Evolutionary conservation across 2,888 invertebrate species (phyloP), one percentile per base, ranked within the genome.

Genomic region (Isotomurus palustris): DNA sequence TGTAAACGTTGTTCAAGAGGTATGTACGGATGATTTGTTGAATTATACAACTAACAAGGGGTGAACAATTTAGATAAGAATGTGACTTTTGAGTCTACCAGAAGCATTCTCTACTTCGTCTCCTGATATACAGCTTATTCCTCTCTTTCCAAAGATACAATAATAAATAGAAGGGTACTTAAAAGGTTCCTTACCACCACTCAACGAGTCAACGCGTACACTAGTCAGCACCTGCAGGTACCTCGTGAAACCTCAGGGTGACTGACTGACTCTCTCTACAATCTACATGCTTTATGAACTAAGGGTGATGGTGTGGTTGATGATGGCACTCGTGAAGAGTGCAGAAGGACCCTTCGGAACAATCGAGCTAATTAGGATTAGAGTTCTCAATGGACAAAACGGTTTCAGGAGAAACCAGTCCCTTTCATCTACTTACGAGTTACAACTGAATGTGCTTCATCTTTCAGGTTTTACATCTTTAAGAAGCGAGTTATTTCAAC

Each of bases 141-240:
- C n/a, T n/a, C n/a, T n/a, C n/a, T n/a, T n/a, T n/a, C n/a, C n/a
- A n/a, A n/a, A n/a, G n/a, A n/a, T n/a, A n/a, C n/a, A n/a, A n/a
- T n/a, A n/a, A n/a, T n/a, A n/a, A n/a, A n/a, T n/a, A n/a, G n/a
- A n/a, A n/a, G n/a, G n/a, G n/a, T n/a, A n/a, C n/a, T n/a, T n/a
- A n/a, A n/a, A n/a, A n/a, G n/a, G n/a, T n/a, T n/a, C n/a, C n/a
- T n/a, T n/a, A n/a, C n/a, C n/a, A n/a, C n/a, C n/a, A n/a, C n/a
- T n/a, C 56, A 53, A 57, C 50, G 51, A 62, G 57, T 61, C 64
- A 62, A 64, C 64, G 59, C 55, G n/a, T n/a, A n/a, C n/a, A n/a
- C 59, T 59, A 62, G 61, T 65, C 65, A 65, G 62, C 65, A 65
- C 65, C 65, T 65, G 65, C 65, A 59, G 54, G 5, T 8, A 27